Evolutionary conservation across 2,797 vertebrate genomes (phyloP).

Genomic region (Halcyon smyrnensis): DNA sequence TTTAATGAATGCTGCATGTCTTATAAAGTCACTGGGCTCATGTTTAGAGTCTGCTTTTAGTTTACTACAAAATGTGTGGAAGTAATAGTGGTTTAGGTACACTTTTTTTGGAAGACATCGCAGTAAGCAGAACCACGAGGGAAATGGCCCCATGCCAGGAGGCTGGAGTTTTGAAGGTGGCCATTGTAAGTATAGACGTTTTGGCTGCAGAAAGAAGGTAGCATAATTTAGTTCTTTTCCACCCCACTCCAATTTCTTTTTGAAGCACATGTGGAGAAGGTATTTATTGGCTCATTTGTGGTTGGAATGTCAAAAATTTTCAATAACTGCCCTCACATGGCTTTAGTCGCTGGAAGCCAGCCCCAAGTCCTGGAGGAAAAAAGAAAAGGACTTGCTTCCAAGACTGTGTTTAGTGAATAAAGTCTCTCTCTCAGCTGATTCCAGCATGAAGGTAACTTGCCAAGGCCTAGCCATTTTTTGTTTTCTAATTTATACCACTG

Average conservation of each 20-base stretch:
- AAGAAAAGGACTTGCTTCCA: slow-evolving; percentile 72
- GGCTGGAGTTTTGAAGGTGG: slow-evolving; percentile 83
- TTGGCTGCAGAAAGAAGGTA: slow-evolving; percentile 84
- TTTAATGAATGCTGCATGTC: slow-evolving; percentile 73
- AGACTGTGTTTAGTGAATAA: slow-evolving; percentile 81
- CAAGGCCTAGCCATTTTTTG: slow-evolving; percentile 77
- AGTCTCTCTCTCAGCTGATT: slow-evolving; percentile 84
- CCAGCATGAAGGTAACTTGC: slow-evolving; percentile 77
- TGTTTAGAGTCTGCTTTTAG: slow-evolving; percentile 79
- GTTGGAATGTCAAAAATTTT: slow-evolving; percentile 93
- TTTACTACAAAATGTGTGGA: slow-evolving; percentile 83
- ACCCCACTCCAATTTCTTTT: slow-evolving; percentile 83
- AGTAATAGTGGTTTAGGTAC: slow-evolving; percentile 80
- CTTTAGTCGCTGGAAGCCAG: slow-evolving; percentile 80
- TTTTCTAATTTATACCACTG: slow-evolving; percentile 81
- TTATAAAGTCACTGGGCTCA: slow-evolving; percentile 73
- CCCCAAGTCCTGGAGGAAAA: slow-evolving; percentile 70
- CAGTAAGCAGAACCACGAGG: slow-evolving; percentile 79
- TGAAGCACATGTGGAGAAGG: slow-evolving; percentile 90
- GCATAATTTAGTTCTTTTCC: slow-evolving; percentile 84
- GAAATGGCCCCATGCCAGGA: slow-evolving; percentile 76
- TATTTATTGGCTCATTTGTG: slow-evolving; percentile 93
- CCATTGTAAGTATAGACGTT: slow-evolving; percentile 83
- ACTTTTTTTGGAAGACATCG: slow-evolving; percentile 78
- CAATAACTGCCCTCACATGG: slow-evolving; percentile 85